Percentiles rank a stretch among this genome's conserved stretches.
Conservation (phyloP, 2,888 invertebrate genomes). For the Synanthedon tipuliformis region DNA sequence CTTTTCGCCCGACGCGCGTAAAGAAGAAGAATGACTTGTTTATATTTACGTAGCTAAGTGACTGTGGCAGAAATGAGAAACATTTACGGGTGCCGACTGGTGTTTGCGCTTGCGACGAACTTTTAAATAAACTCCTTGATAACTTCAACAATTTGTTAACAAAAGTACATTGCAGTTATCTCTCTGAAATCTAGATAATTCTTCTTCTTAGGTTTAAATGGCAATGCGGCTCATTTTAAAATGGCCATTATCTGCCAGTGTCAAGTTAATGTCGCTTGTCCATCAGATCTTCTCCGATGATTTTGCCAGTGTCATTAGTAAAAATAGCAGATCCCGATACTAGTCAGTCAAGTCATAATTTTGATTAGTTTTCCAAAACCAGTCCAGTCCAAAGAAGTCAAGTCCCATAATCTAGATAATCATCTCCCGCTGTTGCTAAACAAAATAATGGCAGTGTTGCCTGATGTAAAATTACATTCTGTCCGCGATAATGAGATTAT, state of each 20-base stretch:
- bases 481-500: conserved; percentile 8
- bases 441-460: conserved; percentile 3
- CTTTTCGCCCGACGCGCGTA: conserved; percentile 44
- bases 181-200: not conserved
- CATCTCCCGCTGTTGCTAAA: conserved; percentile 1
- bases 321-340: too few species aligned
- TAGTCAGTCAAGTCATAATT: too few species aligned
- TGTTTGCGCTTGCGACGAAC: conserved; percentile 23
- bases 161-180: not conserved
- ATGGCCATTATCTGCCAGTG: too few species aligned
- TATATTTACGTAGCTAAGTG: conserved; percentile 58
- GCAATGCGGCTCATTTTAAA: too few species aligned
- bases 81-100: conserved; percentile 17
- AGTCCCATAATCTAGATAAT: not conserved
- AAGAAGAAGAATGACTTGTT: conserved; percentile 59
- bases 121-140: not conserved
- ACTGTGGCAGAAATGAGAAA: conserved; percentile 42
- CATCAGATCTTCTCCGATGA: too few species aligned
- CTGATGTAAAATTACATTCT: conserved; percentile 5
- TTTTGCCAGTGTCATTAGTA: too few species aligned
- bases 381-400: too few species aligned
- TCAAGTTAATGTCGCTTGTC: too few species aligned
- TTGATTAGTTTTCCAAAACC: too few species aligned
- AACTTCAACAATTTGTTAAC: conserved; percentile 9
- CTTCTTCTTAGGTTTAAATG: too few species aligned